Evolutionary conservation across 2,113 vertebrate species (phyloP), one percentile per base, ranked within the genome.

Genomic region (Crypturellus undulatus): DNA sequence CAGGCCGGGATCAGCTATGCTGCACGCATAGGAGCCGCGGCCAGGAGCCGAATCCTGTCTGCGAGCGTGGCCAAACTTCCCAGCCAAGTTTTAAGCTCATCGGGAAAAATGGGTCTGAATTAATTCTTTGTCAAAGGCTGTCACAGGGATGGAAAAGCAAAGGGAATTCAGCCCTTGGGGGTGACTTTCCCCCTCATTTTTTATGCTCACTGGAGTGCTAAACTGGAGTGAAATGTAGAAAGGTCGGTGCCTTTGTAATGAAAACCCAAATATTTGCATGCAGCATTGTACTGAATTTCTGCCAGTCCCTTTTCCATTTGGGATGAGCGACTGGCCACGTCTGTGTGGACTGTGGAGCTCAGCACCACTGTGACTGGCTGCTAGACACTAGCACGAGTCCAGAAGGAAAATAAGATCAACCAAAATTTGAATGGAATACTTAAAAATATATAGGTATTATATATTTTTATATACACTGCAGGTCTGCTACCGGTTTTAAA

Each of bases 71-170:
- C 79, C 92, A 92, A 68, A 93, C 51, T 36, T 93, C 60, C 60
- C 65, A 71, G 88, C 22, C 58, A 93, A 47, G 79, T 87, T 86
- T 89, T 81, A 87, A 87, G 63, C 77, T 86, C 9, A 47, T 3
- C 19, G 71, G 65, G 84, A 90, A 76, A 84, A 84, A 79, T 7
- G 32, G 8, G 71, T 86, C 45, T 71, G 56, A 64, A 94, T 94
- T 95, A 89, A 84, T 88, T 88, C 47, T 95, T 96, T 93, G 79
- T 90, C 79, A 89, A 81, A 88, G 54, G 51, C 72, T 86, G 51
- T 69, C 86, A 77, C 32, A 73, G 76, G 54, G 43, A 67, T 96
- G 64, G 56, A 89, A 89, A 82, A 91, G 45, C 88, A 93, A 79
- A 86, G 86, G 77, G 73, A 93, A 94, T 88, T 94, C 12, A 1